These are phyloP conservation scores for Papilio aristodemus DNA, from an alignment of 1,140 invertebrate species.

Conservation along the genomic window DNA sequence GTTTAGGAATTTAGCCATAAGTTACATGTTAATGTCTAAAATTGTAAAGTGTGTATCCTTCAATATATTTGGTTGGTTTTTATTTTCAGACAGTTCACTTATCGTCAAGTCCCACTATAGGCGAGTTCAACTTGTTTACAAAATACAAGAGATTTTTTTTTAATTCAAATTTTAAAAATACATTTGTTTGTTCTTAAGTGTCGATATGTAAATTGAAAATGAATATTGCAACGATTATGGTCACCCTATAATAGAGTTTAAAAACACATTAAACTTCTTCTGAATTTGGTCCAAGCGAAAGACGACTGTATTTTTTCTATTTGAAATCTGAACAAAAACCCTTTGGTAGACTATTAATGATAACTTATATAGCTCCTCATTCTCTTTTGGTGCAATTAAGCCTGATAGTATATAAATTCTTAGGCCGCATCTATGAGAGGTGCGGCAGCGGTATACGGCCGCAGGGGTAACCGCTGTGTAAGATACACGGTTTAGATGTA, in stretches of 20 bases:
- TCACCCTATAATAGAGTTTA: constrained; percentile 14
- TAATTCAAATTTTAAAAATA: not conserved
- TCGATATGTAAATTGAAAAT: constrained; percentile 12
- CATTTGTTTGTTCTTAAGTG: constrained; percentile 1
- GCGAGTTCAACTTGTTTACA: not conserved
- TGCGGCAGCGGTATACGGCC: too few species aligned
- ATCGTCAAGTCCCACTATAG: not conserved
- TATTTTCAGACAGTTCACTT: not conserved
- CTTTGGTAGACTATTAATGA: too few species aligned
- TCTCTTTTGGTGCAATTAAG: too few species aligned
- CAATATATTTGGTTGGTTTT: not conserved
- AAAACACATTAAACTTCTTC: constrained; percentile 25
- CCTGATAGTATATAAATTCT: too few species aligned
- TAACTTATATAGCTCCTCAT: too few species aligned
- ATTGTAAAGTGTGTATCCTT: too few species aligned
- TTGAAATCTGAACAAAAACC: not conserved
- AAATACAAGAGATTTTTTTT: not conserved
- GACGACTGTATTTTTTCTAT: not conserved
- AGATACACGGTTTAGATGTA: too few species aligned
- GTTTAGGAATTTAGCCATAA: too few species aligned
- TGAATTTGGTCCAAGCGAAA: constrained; percentile 19
- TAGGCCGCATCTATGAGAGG: too few species aligned
- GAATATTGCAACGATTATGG: constrained; percentile 6
- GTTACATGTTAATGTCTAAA: too few species aligned
- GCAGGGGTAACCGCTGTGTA: too few species aligned